A percentile compares a stretch with the other conserved stretches of the same genome.
phyloP scores from a whole-genome alignment of 2,888 invertebrate species.

The Melanchra persicariae region DNA sequence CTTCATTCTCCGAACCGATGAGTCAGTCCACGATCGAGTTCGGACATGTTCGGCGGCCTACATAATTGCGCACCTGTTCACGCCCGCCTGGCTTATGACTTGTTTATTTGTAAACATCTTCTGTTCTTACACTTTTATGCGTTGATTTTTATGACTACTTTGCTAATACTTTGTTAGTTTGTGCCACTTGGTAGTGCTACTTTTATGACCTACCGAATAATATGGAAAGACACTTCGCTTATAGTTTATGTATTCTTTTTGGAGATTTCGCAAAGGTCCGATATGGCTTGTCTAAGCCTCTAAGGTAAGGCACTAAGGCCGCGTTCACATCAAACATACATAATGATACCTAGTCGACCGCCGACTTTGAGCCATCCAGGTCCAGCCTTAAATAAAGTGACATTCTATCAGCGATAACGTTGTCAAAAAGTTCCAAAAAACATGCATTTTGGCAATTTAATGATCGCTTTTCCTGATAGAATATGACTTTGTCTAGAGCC shows the following conservation, averaged over 20 bases:
- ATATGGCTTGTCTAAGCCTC: too few species aligned
- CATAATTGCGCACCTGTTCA: conserved; percentile 60
- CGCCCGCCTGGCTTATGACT: conserved; percentile 41
- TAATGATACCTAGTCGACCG: too few species aligned
- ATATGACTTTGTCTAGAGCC: too few species aligned
- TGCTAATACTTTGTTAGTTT: conserved; percentile 23
- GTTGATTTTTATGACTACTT: conserved; percentile 28
- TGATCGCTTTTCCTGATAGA: too few species aligned
- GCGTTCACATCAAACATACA: too few species aligned
- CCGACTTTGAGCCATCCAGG: too few species aligned
- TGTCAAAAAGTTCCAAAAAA: too few species aligned
- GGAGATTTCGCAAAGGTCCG: background rate
- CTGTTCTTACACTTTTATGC: conserved; percentile 32
- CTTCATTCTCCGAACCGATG: conserved; percentile 22
- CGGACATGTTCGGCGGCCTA: conserved; percentile 64
- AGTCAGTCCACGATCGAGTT: conserved; percentile 55
- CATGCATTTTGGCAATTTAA: too few species aligned
- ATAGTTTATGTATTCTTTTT: background rate
- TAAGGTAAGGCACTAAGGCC: too few species aligned
- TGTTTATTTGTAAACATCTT: conserved; percentile 60
- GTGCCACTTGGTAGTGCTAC: background rate
- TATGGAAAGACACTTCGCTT: background rate
- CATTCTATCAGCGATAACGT: too few species aligned
- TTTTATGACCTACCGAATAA: conserved; percentile 4
- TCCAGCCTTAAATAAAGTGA: too few species aligned